These are phyloP conservation scores for Talpa occidentalis DNA, from an alignment of 2,113 vertebrate species.

Conservation along the genomic window DNA sequence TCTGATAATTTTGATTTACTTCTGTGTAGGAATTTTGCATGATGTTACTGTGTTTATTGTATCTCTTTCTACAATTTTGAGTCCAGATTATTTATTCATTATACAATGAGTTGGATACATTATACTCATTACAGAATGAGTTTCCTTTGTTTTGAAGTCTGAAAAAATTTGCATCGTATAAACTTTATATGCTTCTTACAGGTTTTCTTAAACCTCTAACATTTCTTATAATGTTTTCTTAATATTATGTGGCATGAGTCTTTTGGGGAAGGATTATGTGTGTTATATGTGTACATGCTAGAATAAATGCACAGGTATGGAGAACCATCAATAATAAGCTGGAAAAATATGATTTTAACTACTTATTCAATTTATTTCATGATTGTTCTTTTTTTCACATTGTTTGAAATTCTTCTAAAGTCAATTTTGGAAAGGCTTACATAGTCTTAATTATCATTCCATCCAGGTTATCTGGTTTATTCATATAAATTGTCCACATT, in stretches of 20 bases:
- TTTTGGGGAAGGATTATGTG: neutral
- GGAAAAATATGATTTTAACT: neutral
- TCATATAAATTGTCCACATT: neutral
- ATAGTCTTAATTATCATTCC: neutral
- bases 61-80: neutral
- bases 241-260: neutral
- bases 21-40: neutral
- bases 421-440: neutral
- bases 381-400: neutral
- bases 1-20: neutral
- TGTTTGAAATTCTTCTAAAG: neutral
- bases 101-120: neutral
- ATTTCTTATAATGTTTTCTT: neutral
- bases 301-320: rapidly evolving
- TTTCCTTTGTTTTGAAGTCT: neutral
- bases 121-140: neutral
- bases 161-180: neutral
- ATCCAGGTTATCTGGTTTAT: neutral
- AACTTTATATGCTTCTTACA: neutral
- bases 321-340: neutral
- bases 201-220: neutral
- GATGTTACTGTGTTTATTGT: neutral
- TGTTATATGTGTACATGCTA: neutral
- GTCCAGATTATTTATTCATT: neutral
- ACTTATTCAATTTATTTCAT: neutral